Conservation (phyloP, 2,113 vertebrate species). For the Myiozetetes cayanensis region DNA sequence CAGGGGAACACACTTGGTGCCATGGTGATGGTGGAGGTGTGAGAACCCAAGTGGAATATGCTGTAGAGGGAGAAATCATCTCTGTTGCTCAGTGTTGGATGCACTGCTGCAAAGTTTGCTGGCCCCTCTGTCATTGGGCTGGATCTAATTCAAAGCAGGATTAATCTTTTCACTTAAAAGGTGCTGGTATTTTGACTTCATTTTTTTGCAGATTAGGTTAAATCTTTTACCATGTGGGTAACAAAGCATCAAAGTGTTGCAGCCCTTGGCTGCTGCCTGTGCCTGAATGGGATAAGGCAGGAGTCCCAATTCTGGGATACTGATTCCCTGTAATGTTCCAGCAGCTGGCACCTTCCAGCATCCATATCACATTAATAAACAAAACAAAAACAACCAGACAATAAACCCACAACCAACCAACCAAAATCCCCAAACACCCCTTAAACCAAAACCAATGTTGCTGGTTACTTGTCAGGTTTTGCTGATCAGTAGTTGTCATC, state of each 20-base stretch:
- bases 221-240: not conserved
- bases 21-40: not conserved
- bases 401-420: not conserved
- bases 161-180: not conserved
- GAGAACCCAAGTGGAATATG: not conserved
- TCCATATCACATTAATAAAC: not conserved
- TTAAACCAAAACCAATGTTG: not conserved
- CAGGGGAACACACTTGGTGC: not conserved
- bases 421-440: accelerated
- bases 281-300: not conserved
- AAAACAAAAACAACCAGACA: not conserved
- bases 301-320: not conserved
- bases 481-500: not conserved
- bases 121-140: not conserved
- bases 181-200: not conserved
- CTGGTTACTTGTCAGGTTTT: not conserved
- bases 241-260: not conserved
- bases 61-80: not conserved
- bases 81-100: not conserved
- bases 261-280: not conserved
- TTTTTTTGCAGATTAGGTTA: not conserved
- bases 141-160: not conserved
- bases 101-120: not conserved
- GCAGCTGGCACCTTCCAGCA: not conserved
- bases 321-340: not conserved